These are phyloP conservation scores for Alcis repandata DNA, from an alignment of 2,888 invertebrate genomes.

Conservation along the genomic window DNA sequence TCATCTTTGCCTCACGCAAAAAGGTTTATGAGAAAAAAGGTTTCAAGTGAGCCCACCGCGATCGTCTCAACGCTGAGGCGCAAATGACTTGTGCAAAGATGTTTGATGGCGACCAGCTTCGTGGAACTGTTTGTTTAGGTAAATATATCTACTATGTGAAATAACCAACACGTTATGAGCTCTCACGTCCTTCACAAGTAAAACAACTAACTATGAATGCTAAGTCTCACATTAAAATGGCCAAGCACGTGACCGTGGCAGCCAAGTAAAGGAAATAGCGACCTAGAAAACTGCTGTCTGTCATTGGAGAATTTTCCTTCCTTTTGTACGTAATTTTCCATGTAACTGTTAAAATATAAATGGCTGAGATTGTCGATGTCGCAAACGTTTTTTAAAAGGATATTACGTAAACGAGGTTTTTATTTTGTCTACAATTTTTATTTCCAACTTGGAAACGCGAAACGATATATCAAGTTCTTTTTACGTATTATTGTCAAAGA, in stretches of 20 bases:
- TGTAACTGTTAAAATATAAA: slow-evolving; percentile 31
- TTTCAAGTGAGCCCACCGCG: slow-evolving; percentile 54
- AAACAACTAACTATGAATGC: slow-evolving; percentile 44
- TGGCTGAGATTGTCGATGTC: slow-evolving; percentile 23
- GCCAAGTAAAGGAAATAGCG: slow-evolving; percentile 65
- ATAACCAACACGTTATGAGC: slow-evolving; percentile 57
- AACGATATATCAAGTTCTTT: background rate
- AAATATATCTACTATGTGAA: slow-evolving; percentile 57
- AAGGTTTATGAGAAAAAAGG: slow-evolving; percentile 48
- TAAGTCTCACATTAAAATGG: slow-evolving; percentile 47
- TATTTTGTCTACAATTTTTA: background rate
- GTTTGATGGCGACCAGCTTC: slow-evolving; percentile 61
- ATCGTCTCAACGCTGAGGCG: slow-evolving; percentile 56
- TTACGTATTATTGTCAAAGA: background rate
- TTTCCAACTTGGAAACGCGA: background rate
- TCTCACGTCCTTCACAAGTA: slow-evolving; percentile 37
- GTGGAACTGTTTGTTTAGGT: slow-evolving; percentile 71
- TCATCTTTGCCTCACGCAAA: slow-evolving; percentile 43
- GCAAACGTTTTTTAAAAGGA: slow-evolving; percentile 17
- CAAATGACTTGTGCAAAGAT: slow-evolving; percentile 74
- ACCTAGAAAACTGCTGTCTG: slow-evolving; percentile 64
- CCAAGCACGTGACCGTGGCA: slow-evolving; percentile 62
- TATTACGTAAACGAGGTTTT: slow-evolving; percentile 10
- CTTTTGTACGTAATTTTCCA: slow-evolving; percentile 47
- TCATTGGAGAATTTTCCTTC: slow-evolving; percentile 68